phyloP scores from a whole-genome alignment of 2,888 invertebrate species.

The Limnephilus lunatus region DNA sequence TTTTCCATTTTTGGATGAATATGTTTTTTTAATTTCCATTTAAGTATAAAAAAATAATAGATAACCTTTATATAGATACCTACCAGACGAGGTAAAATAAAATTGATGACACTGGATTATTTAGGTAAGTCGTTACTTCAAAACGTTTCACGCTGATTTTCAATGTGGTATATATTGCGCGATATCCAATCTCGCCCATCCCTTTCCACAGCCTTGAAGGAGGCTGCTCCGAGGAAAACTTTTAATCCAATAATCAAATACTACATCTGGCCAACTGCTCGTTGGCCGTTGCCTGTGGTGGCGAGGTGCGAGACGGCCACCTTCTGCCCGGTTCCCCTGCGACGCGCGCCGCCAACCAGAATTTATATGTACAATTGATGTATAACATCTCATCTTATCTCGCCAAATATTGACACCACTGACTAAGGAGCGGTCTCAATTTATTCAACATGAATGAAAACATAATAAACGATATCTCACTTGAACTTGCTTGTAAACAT shows the following conservation, averaged over 20 bases:
- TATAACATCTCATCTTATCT: no score
- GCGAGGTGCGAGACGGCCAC: neutral
- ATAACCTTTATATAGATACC: no score
- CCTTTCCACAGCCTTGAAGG: neutral
- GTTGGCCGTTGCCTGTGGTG: constrained; percentile 31
- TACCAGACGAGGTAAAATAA: no score
- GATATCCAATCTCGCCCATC: neutral
- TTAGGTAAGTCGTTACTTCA: neutral
- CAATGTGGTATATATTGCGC: neutral
- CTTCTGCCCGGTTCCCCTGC: neutral
- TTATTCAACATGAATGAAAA: no score
- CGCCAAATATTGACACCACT: no score
- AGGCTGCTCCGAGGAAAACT: constrained; percentile 62
- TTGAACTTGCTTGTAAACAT: no score
- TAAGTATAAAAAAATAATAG: no score
- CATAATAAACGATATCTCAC: no score
- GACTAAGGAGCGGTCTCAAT: no score
- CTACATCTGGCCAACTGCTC: constrained; percentile 56
- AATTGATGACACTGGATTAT: neutral
- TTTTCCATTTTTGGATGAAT: no score
- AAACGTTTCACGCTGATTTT: neutral
- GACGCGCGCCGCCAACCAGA: neutral
- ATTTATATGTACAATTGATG: no score
- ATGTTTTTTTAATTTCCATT: no score
- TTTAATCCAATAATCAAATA: constrained; percentile 67